phyloP scores from a whole-genome alignment of 1,140 invertebrate species.

The Achroia grisella region DNA sequence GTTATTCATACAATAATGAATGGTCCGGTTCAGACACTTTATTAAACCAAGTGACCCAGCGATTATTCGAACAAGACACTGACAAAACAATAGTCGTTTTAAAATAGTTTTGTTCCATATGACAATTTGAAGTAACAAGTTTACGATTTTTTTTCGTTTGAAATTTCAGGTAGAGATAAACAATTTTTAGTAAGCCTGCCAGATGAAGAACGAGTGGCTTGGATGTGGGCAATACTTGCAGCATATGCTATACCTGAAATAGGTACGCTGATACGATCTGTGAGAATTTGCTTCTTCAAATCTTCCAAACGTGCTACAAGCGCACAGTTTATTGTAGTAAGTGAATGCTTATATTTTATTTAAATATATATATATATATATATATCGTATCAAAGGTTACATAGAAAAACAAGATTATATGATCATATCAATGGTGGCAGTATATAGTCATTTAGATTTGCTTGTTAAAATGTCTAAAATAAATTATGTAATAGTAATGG shows the following conservation, averaged over 20 bases:
- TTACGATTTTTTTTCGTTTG: not conserved
- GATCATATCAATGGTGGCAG: no score
- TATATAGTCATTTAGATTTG: no score
- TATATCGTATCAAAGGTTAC: no score
- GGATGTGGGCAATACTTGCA: constrained; percentile 95
- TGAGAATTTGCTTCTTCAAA: constrained; percentile 93
- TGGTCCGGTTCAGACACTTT: no score
- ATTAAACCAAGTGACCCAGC: no score
- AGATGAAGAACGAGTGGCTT: constrained; percentile 88
- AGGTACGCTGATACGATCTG: constrained; percentile 87
- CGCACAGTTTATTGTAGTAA: constrained; percentile 77
- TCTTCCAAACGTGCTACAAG: constrained; percentile 80
- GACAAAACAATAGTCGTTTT: no score
- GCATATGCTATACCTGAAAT: constrained; percentile 91
- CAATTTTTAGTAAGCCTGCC: constrained; percentile 85
- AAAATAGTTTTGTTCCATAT: constrained; percentile 2
- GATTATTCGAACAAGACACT: no score
- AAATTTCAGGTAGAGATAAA: constrained; percentile 83
- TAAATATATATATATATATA: no score
- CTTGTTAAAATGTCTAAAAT: no score
- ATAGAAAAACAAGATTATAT: no score
- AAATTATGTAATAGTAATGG: no score
- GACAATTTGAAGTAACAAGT: not conserved
- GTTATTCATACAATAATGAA: no score
- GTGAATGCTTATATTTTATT: constrained; percentile 9